phyloP scores from a whole-genome alignment of 2,113 vertebrate genomes.

The Tricholaema leucomelas region DNA sequence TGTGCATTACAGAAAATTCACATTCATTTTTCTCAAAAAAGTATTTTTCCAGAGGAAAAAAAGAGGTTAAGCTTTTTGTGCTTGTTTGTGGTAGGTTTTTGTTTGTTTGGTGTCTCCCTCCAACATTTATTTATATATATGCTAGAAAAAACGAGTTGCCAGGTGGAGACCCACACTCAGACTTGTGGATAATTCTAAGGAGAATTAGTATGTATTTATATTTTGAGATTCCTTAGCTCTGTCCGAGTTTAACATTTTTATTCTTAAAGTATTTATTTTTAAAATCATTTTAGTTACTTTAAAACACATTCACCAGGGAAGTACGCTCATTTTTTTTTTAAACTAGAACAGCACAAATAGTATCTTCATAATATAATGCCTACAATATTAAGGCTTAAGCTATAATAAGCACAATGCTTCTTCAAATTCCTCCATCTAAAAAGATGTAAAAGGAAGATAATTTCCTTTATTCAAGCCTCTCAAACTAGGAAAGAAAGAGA shows the following conservation, averaged over 20 bases:
- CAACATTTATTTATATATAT: background rate
- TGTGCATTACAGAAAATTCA: background rate
- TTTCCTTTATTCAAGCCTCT: slow-evolving; percentile 53
- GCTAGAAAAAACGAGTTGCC: background rate
- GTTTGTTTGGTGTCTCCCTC: no score
- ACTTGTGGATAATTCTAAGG: background rate
- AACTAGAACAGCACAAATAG: background rate
- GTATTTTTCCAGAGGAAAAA: background rate
- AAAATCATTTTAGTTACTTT: background rate
- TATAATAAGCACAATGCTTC: slow-evolving; percentile 44
- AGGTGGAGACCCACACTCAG: background rate
- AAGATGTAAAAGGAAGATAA: background rate
- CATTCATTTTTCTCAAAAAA: background rate
- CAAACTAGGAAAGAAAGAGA: background rate
- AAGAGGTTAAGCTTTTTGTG: background rate
- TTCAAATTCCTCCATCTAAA: background rate
- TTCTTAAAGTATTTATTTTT: background rate
- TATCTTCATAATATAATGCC: background rate
- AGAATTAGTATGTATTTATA: background rate
- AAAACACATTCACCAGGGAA: background rate
- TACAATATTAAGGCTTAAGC: slow-evolving; percentile 27
- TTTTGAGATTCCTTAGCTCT: background rate
- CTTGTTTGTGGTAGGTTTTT: background rate
- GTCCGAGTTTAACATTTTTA: background rate
- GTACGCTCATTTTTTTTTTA: background rate